Base-by-base conservation (phyloP, 1,140 invertebrate genomes). In the Theocolax elegans region DNA sequence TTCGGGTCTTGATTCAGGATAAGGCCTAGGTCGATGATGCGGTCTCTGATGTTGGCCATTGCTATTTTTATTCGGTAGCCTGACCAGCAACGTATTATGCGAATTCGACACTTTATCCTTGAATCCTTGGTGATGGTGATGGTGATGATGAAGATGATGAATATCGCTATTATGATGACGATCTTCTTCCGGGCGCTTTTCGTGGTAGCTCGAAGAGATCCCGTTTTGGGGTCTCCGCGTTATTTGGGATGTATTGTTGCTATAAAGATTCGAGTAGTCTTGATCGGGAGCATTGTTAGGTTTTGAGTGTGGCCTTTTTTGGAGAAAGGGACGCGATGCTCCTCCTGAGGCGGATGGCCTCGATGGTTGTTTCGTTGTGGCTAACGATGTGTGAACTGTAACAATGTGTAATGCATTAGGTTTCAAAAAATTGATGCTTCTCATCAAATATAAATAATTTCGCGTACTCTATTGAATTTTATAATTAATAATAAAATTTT, bases 231-330 rank as follows among this genome's bases (percentile, higher is more conserved):
- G 78, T 13, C 68, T 73, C 21, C 72, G 73, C 29, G 78, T 78
- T 1, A 56, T 69, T n/a, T 74, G 78, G 0, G 69, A 12, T 2
- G 27, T 59, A 21, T 69, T 72, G 29, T 74, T 23, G 74, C 76
- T 75, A 67, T 51, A 69, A 42, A 64, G 49, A 60, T 46, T 64
- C 60, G 21, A 77, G 13, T 81, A 72, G n/a, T 80, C 77, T 62
- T 79, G 79, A 40, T 80, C 74, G 7, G 77, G 76, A 48, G 77
- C 76, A 15, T 77, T 76, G 51, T 77, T 77, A 0, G 83, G 80
- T 49, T 82, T 82, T 2, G 77, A 76, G 29, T 82, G 79, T 13
- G 80, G 83, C 51, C 79, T 78, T 59, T 84, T 83, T 42, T 84
- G 82, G 48, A 78, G 51, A 2, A 78, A 78, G 46, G 81, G 73